Conservation (phyloP, 2,888 invertebrate species). For the Archaeoteleia sp. region DNA sequence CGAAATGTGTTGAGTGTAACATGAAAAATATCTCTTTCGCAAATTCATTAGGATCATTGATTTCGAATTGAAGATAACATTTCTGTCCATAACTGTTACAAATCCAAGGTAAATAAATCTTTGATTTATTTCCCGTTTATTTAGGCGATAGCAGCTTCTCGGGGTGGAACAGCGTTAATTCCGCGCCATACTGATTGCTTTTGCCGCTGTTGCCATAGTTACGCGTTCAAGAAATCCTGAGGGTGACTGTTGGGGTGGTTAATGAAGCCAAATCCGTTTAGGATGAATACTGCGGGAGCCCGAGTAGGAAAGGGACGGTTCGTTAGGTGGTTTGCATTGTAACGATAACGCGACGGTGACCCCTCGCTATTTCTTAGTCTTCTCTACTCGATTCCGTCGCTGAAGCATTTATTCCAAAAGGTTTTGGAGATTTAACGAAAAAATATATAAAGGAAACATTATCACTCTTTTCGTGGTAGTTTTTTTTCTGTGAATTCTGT, state of each 20-base stretch:
- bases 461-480: constrained; percentile 35
- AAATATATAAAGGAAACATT: constrained; percentile 43
- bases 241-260: constrained; percentile 66
- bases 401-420: constrained; percentile 47
- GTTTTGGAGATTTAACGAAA: constrained; percentile 45
- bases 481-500: constrained; percentile 29
- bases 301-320: constrained; percentile 62
- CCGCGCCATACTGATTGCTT: constrained; percentile 64
- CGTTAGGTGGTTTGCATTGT: constrained; percentile 70
- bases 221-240: constrained; percentile 60
- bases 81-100: constrained; percentile 9
- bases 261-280: constrained; percentile 74
- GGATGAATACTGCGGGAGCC: constrained; percentile 67
- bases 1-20: no score
- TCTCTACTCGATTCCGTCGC: background rate
- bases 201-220: constrained; percentile 67
- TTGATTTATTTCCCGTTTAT: constrained; percentile 54
- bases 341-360: constrained; percentile 58
- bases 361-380: constrained; percentile 32
- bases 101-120: constrained; percentile 47
- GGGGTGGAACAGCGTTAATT: constrained; percentile 61
- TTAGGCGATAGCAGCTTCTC: constrained; percentile 46
- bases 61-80: constrained; percentile 6
- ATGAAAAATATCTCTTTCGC: no score
- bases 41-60: no score